phyloP scores from a whole-genome alignment of 2,888 invertebrate species.

The Ryuthela nishihirai region DNA sequence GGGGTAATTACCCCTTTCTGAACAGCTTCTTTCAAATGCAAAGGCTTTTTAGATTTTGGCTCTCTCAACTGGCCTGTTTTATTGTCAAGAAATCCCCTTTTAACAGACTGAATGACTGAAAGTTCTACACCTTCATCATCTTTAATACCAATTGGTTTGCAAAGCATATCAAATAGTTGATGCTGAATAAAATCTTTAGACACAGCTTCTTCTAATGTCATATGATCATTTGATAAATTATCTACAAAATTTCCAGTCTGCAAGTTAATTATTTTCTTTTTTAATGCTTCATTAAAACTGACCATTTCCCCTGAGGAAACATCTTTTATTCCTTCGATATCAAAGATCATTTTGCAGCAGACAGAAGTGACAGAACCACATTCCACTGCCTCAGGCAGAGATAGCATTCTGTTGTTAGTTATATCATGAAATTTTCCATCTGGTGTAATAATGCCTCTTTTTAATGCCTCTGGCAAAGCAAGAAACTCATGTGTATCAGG shows the following conservation, averaged over 20 bases:
- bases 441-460: slow-evolving; percentile 70
- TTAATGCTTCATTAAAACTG: slow-evolving; percentile 74
- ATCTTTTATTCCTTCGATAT: slow-evolving; percentile 75
- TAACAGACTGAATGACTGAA: slow-evolving; percentile 70
- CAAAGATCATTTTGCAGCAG: slow-evolving; percentile 80
- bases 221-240: slow-evolving; percentile 59
- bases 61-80: slow-evolving; percentile 45
- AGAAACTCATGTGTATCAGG: slow-evolving; percentile 71
- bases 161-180: slow-evolving; percentile 65
- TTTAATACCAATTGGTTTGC: slow-evolving; percentile 70
- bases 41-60: slow-evolving; percentile 41
- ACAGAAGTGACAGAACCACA: slow-evolving; percentile 71
- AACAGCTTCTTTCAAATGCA: slow-evolving; percentile 38
- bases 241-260: slow-evolving; percentile 56
- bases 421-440: slow-evolving; percentile 71
- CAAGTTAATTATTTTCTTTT: slow-evolving; percentile 54
- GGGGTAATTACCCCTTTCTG: slow-evolving; percentile 49
- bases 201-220: slow-evolving; percentile 66
- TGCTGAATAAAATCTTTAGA: slow-evolving; percentile 50
- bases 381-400: slow-evolving; percentile 80
- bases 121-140: slow-evolving; percentile 66
- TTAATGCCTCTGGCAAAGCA: slow-evolving; percentile 79
- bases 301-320: slow-evolving; percentile 75
- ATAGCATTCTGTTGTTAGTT: slow-evolving; percentile 66
- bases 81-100: slow-evolving; percentile 50